Evolutionary conservation across 2,888 invertebrate species (phyloP).

Genomic region (Lomographa bimaculata): DNA sequence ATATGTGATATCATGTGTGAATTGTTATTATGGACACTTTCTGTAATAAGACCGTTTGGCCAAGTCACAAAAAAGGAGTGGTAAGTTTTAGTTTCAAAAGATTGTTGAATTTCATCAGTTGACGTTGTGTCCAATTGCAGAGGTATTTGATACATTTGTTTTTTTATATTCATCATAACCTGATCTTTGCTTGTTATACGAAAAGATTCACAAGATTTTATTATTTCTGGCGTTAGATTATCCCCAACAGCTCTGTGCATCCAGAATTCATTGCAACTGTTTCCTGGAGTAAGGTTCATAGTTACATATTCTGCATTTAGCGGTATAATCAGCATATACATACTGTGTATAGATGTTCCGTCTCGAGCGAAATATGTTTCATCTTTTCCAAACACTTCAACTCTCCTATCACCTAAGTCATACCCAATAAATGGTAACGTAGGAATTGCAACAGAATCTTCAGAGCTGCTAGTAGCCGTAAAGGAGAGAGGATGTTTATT

Average conservation of each 20-base stretch:
- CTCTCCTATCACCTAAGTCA: constrained; percentile 67
- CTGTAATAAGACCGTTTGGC: constrained; percentile 72
- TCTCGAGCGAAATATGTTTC: constrained; percentile 66
- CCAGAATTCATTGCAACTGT: constrained; percentile 64
- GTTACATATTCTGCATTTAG: constrained; percentile 62
- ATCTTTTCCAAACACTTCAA: constrained; percentile 73
- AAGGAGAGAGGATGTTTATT: too few species aligned
- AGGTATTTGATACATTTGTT: constrained; percentile 48
- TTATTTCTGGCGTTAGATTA: constrained; percentile 37
- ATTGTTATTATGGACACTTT: constrained; percentile 62
- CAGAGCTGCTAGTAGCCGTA: too few species aligned
- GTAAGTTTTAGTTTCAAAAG: constrained; percentile 48
- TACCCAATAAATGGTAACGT: constrained; percentile 66
- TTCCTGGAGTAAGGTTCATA: constrained; percentile 60
- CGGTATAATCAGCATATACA: constrained; percentile 65
- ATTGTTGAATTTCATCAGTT: constrained; percentile 30
- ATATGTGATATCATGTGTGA: constrained; percentile 62
- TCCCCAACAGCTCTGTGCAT: constrained; percentile 63
- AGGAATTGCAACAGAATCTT: constrained; percentile 20
- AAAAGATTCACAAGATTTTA: constrained; percentile 61
- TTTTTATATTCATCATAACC: constrained; percentile 62
- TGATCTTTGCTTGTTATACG: constrained; percentile 62
- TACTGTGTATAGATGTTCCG: constrained; percentile 58
- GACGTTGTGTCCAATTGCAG: constrained; percentile 28
- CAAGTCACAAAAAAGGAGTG: constrained; percentile 65